These are phyloP conservation scores for Peromyscus attwateri DNA, from an alignment of 2,797 vertebrate genomes.

Conservation along the genomic window DNA sequence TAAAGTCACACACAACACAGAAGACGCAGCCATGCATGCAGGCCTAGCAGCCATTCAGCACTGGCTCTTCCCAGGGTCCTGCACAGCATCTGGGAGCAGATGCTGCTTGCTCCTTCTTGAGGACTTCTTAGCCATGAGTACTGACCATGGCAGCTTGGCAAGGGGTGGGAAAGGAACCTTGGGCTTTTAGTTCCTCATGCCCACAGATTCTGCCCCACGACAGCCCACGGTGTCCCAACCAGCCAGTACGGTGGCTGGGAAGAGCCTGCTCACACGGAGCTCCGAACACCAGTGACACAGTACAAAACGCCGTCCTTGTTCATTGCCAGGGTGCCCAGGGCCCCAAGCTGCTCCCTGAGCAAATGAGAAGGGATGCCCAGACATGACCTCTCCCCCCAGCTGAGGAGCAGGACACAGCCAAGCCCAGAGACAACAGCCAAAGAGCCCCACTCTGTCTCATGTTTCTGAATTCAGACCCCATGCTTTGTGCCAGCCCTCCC, in stretches of 20 bases:
- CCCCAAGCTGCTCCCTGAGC: not conserved
- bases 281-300: not conserved
- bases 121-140: conserved; percentile 54
- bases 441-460: not conserved
- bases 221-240: accelerated
- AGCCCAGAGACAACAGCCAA: not conserved
- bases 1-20: conserved; percentile 65
- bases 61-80: not conserved
- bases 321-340: not conserved
- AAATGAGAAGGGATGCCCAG: not conserved
- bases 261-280: accelerated
- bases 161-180: not conserved
- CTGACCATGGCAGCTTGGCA: not conserved
- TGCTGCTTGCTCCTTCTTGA: not conserved
- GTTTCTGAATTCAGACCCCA: not conserved
- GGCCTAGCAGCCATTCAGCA: not conserved
- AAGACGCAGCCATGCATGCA: conserved; percentile 66
- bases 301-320: not conserved
- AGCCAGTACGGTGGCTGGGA: not conserved
- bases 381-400: accelerated
- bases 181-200: too few species aligned
- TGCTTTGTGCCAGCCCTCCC: not conserved
- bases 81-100: not conserved
- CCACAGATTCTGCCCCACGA: not conserved
- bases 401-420: not conserved